Base-by-base conservation (phyloP, 2,888 invertebrate genomes). In the Laothoe populi region DNA sequence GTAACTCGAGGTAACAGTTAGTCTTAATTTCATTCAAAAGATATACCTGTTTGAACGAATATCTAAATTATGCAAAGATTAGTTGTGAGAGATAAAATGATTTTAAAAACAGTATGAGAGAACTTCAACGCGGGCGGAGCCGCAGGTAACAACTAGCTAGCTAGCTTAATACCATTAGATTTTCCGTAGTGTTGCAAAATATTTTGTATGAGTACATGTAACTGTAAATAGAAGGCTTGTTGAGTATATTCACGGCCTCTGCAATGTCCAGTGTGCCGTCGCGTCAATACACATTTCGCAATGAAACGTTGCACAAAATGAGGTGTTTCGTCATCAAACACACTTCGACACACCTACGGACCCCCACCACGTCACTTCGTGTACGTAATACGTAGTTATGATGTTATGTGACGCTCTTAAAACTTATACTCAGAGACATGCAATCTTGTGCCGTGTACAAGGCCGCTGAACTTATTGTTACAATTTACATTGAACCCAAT, bases 251-350 rank as follows among this genome's bases (percentile, higher is more conserved):
- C 74, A 76, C 79, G 82, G 77, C 78, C 82, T 82, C 81, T 71
- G 73, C 23, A n/a, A 10, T 78, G 78, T 73, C 75, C 74, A 75
- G 67, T 70, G 73, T 79, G 84, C 84, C 83, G 84, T 82, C 82
- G 75, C 82, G 82, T 85, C 83, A 80, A 83, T 84, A 85, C 76
- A 79, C 88, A 83, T 92, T 90, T 88, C 88, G 87, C 90, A 91
- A 92, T 88, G 65, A 82, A 79, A 79, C 80, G 81, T 90, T 90
- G 87, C 88, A 86, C 85, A 86, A 83, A 88, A 83, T 83, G 82
- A 81, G 82, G 84, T 73, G 83, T 92, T 90, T 91, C 90, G 86
- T 88, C 90, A 90, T 74, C 76, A 74, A 70, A 77, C 81, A 81
- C 76, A 81, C 82, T 80, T 77, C 79, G 86, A 86, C 84, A 87